phyloP scores from a whole-genome alignment of 2,888 invertebrate genomes.

The Rotaria socialis region DNA sequence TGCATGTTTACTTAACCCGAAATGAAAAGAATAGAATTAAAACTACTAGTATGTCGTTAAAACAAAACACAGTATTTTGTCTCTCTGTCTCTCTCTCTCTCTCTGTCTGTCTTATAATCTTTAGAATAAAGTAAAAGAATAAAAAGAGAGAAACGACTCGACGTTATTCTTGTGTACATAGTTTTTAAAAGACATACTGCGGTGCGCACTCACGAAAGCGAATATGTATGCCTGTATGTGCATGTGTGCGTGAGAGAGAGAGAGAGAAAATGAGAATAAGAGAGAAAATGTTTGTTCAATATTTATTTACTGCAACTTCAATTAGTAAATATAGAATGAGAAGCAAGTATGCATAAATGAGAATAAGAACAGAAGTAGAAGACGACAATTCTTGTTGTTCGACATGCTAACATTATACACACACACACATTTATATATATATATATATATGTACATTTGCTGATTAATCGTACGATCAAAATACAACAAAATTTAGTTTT shows the following conservation, averaged over 20 bases:
- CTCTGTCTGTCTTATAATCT: background rate
- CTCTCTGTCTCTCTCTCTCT: background rate
- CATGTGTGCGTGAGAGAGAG: background rate
- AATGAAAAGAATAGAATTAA: background rate
- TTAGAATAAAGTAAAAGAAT: background rate
- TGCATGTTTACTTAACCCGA: constrained; percentile 19
- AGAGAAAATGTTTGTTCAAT: constrained; percentile 8
- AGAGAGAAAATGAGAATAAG: constrained; percentile 14
- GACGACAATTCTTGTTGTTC: constrained; percentile 14
- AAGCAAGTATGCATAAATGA: constrained; percentile 14
- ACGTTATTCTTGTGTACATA: constrained; percentile 14
- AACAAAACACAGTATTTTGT: background rate
- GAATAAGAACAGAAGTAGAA: constrained; percentile 14
- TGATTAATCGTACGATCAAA: background rate
- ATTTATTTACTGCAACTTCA: constrained; percentile 14
- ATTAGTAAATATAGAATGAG: constrained; percentile 14
- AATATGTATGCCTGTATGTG: background rate
- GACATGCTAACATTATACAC: background rate
- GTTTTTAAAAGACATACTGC: background rate
- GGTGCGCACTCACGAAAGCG: background rate
- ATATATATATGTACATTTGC: background rate
- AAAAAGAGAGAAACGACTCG: background rate
- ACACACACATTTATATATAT: background rate
- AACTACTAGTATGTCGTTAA: background rate
- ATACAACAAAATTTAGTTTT: background rate